Percentiles rank a stretch among this genome's conserved stretches.
Evolutionary conservation across 2,113 vertebrate species (phyloP).

Genomic region (Chrysemys picta): DNA sequence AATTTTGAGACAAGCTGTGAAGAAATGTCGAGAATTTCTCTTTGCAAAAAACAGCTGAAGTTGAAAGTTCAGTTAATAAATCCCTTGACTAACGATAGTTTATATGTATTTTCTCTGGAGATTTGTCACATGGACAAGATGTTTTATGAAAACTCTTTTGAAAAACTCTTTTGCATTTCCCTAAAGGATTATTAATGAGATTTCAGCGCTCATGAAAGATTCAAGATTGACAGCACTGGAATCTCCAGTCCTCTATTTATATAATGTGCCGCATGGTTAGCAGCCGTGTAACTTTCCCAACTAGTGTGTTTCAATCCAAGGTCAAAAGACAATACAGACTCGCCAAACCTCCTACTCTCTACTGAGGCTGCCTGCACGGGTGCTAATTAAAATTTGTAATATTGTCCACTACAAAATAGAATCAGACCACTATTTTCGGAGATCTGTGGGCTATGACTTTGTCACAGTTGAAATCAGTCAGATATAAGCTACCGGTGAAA

Average conservation of each 20-base stretch:
- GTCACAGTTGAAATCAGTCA: neutral
- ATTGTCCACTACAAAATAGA: slow-evolving; percentile 4
- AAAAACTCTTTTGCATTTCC: slow-evolving; percentile 53
- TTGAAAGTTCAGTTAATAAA: slow-evolving; percentile 58
- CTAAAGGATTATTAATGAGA: slow-evolving; percentile 63
- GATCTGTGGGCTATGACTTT: slow-evolving; percentile 23
- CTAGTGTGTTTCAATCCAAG: slow-evolving; percentile 44
- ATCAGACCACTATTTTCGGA: slow-evolving; percentile 6
- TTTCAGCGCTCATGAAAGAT: slow-evolving; percentile 68
- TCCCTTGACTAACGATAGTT: slow-evolving; percentile 7
- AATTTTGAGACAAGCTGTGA: neutral
- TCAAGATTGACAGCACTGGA: slow-evolving; percentile 65
- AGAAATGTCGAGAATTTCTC: neutral
- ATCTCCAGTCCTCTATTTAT: slow-evolving; percentile 67
- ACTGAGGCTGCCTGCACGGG: slow-evolving; percentile 10
- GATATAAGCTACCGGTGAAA: neutral
- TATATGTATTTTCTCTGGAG: slow-evolving; percentile 38
- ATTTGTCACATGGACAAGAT: slow-evolving; percentile 40
- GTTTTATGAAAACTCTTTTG: slow-evolving; percentile 47
- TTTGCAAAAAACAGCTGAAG: neutral
- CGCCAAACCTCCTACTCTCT: neutral
- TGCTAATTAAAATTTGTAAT: slow-evolving; percentile 15
- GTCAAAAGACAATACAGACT: neutral
- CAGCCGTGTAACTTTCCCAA: slow-evolving; percentile 49
- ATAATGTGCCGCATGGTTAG: slow-evolving; percentile 49